These are phyloP conservation scores for Danio tinwini DNA, from an alignment of 2,797 vertebrate genomes.

Conservation along the genomic window DNA sequence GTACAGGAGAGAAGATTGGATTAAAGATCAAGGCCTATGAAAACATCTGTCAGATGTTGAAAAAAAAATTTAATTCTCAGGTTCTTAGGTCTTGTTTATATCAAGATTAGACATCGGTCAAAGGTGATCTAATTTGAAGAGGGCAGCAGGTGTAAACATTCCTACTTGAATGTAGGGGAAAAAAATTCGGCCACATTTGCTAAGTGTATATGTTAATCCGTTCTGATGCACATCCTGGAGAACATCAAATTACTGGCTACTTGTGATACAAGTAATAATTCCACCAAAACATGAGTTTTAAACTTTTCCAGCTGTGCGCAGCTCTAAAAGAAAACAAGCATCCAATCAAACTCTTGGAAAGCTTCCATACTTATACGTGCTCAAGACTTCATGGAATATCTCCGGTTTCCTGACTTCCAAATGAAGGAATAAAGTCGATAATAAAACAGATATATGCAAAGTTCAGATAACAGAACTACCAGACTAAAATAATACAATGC, in stretches of 20 bases:
- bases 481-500: too few species aligned
- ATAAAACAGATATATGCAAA: not conserved
- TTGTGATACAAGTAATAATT: constrained; percentile 14
- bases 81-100: not conserved
- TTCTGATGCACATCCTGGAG: constrained; percentile 4
- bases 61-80: too few species aligned
- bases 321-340: constrained; percentile 32
- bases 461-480: not conserved
- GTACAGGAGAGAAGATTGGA: constrained; percentile 31
- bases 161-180: not conserved
- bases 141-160: constrained; percentile 1
- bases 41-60: constrained; percentile 31
- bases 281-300: constrained; percentile 30
- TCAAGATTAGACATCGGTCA: constrained; percentile 8
- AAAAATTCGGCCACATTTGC: not conserved
- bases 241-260: constrained; percentile 27
- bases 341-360: constrained; percentile 55
- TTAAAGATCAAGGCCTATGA: constrained; percentile 27
- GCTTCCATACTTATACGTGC: constrained; percentile 62
- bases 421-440: not conserved
- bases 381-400: constrained; percentile 28
- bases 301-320: constrained; percentile 23
- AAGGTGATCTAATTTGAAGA: constrained; percentile 9
- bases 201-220: constrained; percentile 16
- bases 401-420: not conserved